These are phyloP conservation scores for Tetrax tetrax DNA, from an alignment of 2,113 vertebrate species.

Conservation along the genomic window DNA sequence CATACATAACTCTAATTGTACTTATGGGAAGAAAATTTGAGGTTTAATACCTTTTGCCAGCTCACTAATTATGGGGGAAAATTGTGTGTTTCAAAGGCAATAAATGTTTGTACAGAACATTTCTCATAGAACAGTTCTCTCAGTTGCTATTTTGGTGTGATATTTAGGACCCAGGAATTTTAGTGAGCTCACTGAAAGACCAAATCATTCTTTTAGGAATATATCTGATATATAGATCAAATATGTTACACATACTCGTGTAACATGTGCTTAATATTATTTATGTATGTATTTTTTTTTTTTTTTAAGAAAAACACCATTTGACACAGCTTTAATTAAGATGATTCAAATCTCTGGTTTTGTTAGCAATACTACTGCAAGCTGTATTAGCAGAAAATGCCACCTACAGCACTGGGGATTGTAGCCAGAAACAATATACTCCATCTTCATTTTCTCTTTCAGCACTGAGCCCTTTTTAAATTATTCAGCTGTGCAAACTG, in stretches of 20 bases:
- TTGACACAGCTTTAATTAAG: not conserved
- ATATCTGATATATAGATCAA: not conserved
- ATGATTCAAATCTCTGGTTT: conserved; percentile 20
- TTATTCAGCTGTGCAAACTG: conserved; percentile 63
- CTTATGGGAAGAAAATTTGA: not conserved
- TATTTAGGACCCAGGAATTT: not conserved
- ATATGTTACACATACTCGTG: not conserved
- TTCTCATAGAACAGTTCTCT: not conserved
- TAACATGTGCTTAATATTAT: not conserved
- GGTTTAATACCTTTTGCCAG: not conserved
- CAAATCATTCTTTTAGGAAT: not conserved
- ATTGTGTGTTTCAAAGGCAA: not conserved
- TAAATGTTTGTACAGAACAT: not conserved
- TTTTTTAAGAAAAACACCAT: not conserved
- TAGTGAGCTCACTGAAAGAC: not conserved
- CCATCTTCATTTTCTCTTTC: conserved; percentile 66
- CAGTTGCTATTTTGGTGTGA: not conserved
- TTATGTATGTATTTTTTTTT: not conserved
- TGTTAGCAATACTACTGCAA: not conserved
- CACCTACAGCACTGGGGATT: conserved; percentile 33
- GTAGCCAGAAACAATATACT: conserved; percentile 52
- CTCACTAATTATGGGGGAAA: not conserved
- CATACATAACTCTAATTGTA: not conserved
- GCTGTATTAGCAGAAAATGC: conserved; percentile 50
- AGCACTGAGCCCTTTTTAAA: conserved; percentile 38